Base-by-base conservation (phyloP, 2,797 vertebrate species). In the Thamnophis elegans region DNA sequence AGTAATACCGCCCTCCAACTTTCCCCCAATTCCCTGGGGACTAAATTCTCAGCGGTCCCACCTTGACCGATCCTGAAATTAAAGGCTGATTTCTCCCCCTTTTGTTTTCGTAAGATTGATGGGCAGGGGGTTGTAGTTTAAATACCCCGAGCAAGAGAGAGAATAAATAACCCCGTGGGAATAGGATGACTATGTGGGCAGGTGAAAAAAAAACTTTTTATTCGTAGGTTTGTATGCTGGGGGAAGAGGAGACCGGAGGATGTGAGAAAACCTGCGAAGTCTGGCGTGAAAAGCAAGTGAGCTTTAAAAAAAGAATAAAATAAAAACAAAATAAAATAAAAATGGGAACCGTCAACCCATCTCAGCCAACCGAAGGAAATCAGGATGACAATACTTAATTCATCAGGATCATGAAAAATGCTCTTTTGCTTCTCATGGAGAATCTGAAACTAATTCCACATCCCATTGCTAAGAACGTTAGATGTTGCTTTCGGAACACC, bases 401-500 rank as follows among this genome's bases (percentile, higher is more conserved):
- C 20, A 54, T 36, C 28, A 62, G 10, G 25, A 73, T 88, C n/a
- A 58, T 56, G 55, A 65, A 32, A 42, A 93, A 5, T 54, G 26
- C 68, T 62, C 92, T 95, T 65, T 96, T 88, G 87, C 93, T 97
- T 97, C 97, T 97, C 96, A 96, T 90, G 96, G 96, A 97, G 95
- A 96, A 96, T 95, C 93, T 94, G 94, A 93, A 96, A 86, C 55
- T 32, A 93, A 95, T 91, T 36, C 94, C 10, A 78, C 10, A 78
- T 92, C 90, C 53, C 85, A 94, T 95, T 95, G 93, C 95, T 95
- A 94, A 94, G 96, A 97, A 96, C 95, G 94, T 51, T 85, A 89
- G n/a, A 58, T 91, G 93, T 93, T 89, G 89, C 91, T 95, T 28
- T 62, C 86, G 62, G 7, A 92, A 42, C 36, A 85, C 87, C 60